These are phyloP conservation scores for Habrosyne pyritoides DNA, from an alignment of 2,888 invertebrate species.

Conservation along the genomic window DNA sequence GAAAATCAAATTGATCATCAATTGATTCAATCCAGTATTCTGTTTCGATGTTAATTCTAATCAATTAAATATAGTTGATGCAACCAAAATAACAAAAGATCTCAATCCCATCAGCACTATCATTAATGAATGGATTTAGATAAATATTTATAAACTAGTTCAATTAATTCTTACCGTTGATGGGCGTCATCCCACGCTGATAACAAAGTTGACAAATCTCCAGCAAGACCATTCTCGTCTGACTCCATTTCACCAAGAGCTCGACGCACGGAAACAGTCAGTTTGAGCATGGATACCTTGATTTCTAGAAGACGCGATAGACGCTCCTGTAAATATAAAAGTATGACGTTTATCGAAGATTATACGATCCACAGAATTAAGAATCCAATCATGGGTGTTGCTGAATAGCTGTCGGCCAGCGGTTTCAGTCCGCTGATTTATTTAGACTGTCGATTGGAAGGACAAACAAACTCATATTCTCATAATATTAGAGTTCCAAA, in stretches of 20 bases:
- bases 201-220: conserved; percentile 86
- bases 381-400: too few relatives aligned
- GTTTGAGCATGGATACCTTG: conserved; percentile 81
- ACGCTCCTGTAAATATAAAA: conserved; percentile 69
- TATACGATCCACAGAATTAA: too few relatives aligned
- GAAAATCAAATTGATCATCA: conserved; percentile 8
- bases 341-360: too few relatives aligned
- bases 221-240: conserved; percentile 82
- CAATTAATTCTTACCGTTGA: conserved; percentile 79
- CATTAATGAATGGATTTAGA: too few relatives aligned
- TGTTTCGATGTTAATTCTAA: background rate
- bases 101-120: background rate
- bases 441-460: background rate
- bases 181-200: conserved; percentile 88
- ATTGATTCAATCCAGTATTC: background rate
- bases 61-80: background rate
- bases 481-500: too few relatives aligned
- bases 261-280: conserved; percentile 84
- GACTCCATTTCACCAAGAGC: conserved; percentile 76
- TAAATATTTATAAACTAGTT: background rate
- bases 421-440: too few relatives aligned
- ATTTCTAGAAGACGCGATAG: conserved; percentile 80
- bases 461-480: too few relatives aligned
- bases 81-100: background rate
- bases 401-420: too few relatives aligned